Evolutionary conservation across 2,113 vertebrate genomes (phyloP).

Genomic region (Danionella cerebrum): DNA sequence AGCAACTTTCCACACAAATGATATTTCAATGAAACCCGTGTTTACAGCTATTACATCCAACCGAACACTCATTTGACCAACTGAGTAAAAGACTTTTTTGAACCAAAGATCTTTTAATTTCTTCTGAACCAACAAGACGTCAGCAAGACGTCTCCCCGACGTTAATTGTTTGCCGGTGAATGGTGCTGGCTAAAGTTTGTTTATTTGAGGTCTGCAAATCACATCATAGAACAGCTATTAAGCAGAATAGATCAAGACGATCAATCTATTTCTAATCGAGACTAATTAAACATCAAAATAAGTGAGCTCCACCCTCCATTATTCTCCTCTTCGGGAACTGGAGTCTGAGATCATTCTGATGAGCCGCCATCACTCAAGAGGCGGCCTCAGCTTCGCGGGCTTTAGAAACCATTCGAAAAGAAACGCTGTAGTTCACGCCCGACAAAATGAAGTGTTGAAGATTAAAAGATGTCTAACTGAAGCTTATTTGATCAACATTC

Average conservation of each 20-base stretch:
- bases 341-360: constrained; percentile 18
- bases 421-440: constrained; percentile 8
- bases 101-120: too few relatives aligned
- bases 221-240: neutral
- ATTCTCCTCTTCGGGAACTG: constrained; percentile 13
- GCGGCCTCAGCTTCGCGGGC: neutral
- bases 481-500: constrained; percentile 22
- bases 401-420: constrained; percentile 17
- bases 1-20: too few relatives aligned
- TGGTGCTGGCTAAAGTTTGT: too few relatives aligned
- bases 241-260: neutral
- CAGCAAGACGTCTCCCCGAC: too few relatives aligned
- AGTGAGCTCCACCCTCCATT: constrained; percentile 15
- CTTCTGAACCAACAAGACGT: too few relatives aligned
- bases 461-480: constrained; percentile 3
- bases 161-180: too few relatives aligned
- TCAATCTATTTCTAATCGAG: constrained; percentile 19
- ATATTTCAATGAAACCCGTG: too few relatives aligned
- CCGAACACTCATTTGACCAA: too few relatives aligned
- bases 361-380: constrained; percentile 33
- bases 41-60: too few relatives aligned
- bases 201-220: neutral
- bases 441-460: neutral
- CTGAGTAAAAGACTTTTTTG: too few relatives aligned
- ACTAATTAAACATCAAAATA: constrained; percentile 3